phyloP scores from a whole-genome alignment of 2,888 invertebrate genomes.

The Cryptus armator region DNA sequence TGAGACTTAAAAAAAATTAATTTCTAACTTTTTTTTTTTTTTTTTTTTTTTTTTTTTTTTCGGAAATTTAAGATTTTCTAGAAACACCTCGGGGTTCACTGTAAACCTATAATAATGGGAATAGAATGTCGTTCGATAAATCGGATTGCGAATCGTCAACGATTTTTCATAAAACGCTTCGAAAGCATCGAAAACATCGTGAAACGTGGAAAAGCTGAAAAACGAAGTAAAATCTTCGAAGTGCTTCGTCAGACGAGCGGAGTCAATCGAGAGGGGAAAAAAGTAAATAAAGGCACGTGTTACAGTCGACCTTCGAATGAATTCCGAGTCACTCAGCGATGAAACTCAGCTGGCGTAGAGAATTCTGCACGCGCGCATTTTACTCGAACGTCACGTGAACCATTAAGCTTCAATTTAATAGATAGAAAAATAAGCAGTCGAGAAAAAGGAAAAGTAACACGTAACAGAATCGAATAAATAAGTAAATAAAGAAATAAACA shows the following conservation, averaged over 20 bases:
- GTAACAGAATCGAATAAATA: too few species aligned
- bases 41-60: too few species aligned
- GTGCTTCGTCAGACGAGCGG: background rate
- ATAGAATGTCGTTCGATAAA: background rate
- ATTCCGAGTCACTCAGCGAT: constrained; percentile 1
- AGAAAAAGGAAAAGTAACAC: too few species aligned
- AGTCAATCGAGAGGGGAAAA: background rate
- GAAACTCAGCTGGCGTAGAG: background rate
- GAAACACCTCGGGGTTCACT: too few species aligned
- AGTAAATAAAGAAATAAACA: too few species aligned
- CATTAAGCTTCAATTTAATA: background rate
- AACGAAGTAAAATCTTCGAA: background rate
- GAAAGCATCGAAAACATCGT: background rate
- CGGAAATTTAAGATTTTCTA: too few species aligned
- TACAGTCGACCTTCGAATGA: constrained; percentile 1
- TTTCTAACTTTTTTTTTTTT: too few species aligned
- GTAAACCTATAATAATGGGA: too few species aligned
- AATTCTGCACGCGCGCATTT: background rate
- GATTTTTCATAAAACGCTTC: background rate
- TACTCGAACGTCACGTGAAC: background rate
- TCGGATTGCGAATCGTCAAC: background rate
- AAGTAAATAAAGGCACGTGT: background rate
- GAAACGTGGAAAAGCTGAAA: background rate
- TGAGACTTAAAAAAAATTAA: too few species aligned
- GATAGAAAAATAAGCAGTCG: too few species aligned